Conservation (phyloP, 2,888 invertebrate genomes). For the Gasteruption jaculator region DNA sequence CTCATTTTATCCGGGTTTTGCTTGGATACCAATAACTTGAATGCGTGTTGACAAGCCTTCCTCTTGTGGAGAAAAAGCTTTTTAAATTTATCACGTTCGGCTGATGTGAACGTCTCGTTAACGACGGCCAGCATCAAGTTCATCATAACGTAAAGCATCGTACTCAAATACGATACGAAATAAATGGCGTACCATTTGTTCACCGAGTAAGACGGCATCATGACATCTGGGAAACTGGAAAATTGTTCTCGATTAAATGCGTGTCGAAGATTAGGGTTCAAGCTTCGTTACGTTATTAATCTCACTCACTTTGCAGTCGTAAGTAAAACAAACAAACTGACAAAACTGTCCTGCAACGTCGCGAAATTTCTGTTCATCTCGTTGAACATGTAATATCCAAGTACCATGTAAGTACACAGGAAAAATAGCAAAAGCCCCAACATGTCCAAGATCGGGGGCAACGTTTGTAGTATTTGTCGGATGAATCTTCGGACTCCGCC, state of each 20-base stretch:
- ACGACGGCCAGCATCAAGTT: constrained; percentile 90
- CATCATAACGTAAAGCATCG: constrained; percentile 83
- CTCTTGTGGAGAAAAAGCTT: constrained; percentile 78
- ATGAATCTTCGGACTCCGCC: constrained; percentile 74
- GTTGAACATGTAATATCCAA: constrained; percentile 80
- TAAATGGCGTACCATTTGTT: constrained; percentile 81
- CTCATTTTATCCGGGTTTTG: constrained; percentile 66
- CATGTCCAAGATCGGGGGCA: constrained; percentile 88
- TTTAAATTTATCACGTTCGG: constrained; percentile 81
- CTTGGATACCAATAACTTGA: constrained; percentile 73
- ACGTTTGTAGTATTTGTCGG: constrained; percentile 76
- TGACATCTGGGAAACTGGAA: constrained; percentile 83
- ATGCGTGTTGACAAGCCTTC: constrained; percentile 76
- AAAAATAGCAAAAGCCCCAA: constrained; percentile 78
- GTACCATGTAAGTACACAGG: constrained; percentile 75
- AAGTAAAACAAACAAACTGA: constrained; percentile 83
- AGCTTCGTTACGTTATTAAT: neutral
- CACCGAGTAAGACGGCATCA: constrained; percentile 84
- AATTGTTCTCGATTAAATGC: constrained; percentile 9
- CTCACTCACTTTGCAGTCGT: constrained; percentile 83
- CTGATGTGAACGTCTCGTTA: constrained; percentile 82
- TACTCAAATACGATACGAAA: constrained; percentile 80
- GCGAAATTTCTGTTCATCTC: constrained; percentile 75
- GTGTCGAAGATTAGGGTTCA: neutral
- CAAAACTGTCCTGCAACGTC: constrained; percentile 76